phyloP scores from a whole-genome alignment of 2,888 invertebrate genomes.

The Drosophila subquinaria region DNA sequence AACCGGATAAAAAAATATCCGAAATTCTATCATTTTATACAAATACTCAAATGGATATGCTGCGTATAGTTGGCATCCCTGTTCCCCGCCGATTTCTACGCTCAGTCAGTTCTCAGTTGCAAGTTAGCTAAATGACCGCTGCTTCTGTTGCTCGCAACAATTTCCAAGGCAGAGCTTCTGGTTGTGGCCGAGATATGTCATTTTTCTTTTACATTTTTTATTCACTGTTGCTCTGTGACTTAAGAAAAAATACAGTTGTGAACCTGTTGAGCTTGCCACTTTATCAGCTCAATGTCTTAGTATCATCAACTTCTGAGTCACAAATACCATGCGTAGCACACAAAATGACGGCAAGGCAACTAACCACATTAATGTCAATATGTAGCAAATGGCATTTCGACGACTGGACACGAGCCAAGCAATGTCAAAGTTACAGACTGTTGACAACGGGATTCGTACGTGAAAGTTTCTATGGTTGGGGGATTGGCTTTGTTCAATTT shows the following conservation, averaged over 20 bases:
- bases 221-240: background rate
- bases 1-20: background rate
- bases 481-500: constrained; percentile 66
- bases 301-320: constrained; percentile 31
- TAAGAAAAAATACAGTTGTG: background rate
- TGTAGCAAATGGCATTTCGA: background rate
- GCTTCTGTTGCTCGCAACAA: constrained; percentile 37
- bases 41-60: too few relatives aligned
- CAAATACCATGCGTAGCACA: constrained; percentile 37
- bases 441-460: constrained; percentile 34
- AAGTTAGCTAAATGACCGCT: background rate
- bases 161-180: constrained; percentile 31
- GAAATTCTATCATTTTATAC: too few relatives aligned
- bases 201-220: background rate
- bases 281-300: constrained; percentile 17
- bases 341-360: constrained; percentile 28
- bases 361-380: constrained; percentile 8
- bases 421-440: constrained; percentile 3
- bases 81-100: background rate
- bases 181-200: background rate
- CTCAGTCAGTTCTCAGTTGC: too few relatives aligned
- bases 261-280: constrained; percentile 17
- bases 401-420: constrained; percentile 11
- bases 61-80: background rate
- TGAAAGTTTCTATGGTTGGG: constrained; percentile 9